Conservation (phyloP, 2,888 invertebrate genomes). For the Subacronicta megacephala region DNA sequence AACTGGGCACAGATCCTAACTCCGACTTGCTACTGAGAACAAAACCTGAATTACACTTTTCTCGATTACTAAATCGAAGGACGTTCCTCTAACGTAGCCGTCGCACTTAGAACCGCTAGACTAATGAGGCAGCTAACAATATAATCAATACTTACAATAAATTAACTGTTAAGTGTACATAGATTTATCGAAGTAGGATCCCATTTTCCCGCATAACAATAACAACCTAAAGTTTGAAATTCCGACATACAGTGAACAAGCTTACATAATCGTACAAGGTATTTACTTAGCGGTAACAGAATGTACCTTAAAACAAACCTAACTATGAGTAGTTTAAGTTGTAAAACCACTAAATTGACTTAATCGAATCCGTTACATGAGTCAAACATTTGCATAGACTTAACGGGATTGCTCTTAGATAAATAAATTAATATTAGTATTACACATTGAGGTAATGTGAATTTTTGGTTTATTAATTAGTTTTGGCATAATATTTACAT, state of each 20-base stretch:
- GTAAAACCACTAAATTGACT: conserved; percentile 53
- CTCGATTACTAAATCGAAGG: no score
- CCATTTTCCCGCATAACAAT: conserved; percentile 1
- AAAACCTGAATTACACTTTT: no score
- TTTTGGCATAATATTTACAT: no score
- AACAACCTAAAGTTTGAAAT: conserved; percentile 14
- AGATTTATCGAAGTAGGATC: conserved; percentile 1
- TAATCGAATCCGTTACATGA: conserved; percentile 42
- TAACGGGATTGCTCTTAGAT: conserved; percentile 23
- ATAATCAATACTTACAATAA: no score
- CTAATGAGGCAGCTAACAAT: no score
- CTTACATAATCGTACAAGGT: conserved; percentile 38
- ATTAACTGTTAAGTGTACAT: no score
- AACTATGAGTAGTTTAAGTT: conserved; percentile 46
- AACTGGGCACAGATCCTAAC: no score
- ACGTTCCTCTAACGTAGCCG: no score
- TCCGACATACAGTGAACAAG: conserved; percentile 15
- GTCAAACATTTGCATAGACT: conserved; percentile 38
- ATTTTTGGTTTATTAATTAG: background rate
- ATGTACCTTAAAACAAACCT: no score
- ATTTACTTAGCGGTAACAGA: conserved; percentile 43
- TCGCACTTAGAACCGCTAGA: no score
- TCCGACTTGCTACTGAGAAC: no score
- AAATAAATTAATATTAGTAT: conserved; percentile 39
- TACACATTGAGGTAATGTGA: conserved; percentile 5